Conservation (phyloP, 2,797 vertebrate genomes). For the Hemitrygon akajei region DNA sequence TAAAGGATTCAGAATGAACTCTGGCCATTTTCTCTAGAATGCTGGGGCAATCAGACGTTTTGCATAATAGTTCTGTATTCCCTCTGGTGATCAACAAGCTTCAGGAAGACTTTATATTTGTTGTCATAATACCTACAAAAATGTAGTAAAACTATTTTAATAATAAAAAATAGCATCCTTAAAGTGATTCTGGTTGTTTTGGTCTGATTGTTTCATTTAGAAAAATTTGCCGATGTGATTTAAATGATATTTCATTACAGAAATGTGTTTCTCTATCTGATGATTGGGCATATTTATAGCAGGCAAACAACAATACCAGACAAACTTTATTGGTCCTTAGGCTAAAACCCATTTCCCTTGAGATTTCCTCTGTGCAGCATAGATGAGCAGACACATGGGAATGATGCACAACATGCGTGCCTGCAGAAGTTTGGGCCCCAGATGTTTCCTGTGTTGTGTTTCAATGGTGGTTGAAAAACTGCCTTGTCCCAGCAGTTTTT, state of each 20-base stretch:
- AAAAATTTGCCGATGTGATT: neutral
- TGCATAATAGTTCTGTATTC: constrained; percentile 80
- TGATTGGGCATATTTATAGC: neutral
- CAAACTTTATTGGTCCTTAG: constrained; percentile 1
- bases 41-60: constrained; percentile 37
- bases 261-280: neutral
- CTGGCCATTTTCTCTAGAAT: neutral
- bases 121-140: constrained; percentile 77
- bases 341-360: constrained; percentile 13
- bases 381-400: constrained; percentile 27
- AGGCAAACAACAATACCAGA: neutral
- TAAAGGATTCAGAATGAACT: neutral
- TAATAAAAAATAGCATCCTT: neutral
- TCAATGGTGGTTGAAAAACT: constrained; percentile 5
- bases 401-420: constrained; percentile 21
- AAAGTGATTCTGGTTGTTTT: neutral
- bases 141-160: neutral
- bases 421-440: constrained; percentile 4
- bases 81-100: constrained; percentile 77
- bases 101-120: constrained; percentile 82
- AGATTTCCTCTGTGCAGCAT: neutral
- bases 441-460: constrained; percentile 32
- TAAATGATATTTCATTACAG: neutral
- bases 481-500: neutral
- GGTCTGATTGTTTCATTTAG: neutral